A percentile compares a stretch with the other conserved stretches of the same genome.
Conservation (phyloP, 2,113 vertebrate genomes). For the Macrotus californicus region DNA sequence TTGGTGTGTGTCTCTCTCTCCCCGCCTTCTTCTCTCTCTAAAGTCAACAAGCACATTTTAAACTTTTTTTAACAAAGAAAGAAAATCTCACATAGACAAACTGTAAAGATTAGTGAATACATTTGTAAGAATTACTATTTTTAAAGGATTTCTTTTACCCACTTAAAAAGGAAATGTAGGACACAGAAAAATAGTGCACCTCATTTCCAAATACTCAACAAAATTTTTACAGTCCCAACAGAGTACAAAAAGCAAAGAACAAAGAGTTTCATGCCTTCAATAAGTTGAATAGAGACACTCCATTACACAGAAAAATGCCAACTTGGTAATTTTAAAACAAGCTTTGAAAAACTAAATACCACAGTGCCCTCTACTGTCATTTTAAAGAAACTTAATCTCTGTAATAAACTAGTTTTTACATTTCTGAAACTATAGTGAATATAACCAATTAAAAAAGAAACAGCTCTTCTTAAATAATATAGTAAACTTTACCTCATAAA, state of each 20-base stretch:
- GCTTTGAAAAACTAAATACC: constrained; percentile 35
- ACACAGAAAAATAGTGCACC: neutral
- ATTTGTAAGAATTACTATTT: constrained; percentile 21
- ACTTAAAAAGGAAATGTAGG: neutral
- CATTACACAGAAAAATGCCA: constrained; percentile 48
- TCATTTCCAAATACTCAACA: constrained; percentile 28
- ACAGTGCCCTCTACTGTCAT: constrained; percentile 75
- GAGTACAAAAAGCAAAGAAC: constrained; percentile 35
- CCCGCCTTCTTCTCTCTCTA: too few species aligned
- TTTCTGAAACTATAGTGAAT: neutral
- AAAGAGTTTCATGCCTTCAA: neutral
- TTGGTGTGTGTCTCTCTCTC: too few species aligned
- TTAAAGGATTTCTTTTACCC: constrained; percentile 36
- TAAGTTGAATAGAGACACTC: neutral
- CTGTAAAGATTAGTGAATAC: constrained; percentile 36
- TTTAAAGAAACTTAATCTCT: constrained; percentile 30
- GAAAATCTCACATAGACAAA: constrained; percentile 26
- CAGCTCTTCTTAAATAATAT: neutral
- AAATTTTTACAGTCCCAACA: neutral
- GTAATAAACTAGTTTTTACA: constrained; percentile 1
- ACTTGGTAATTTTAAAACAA: constrained; percentile 39
- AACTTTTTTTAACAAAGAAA: neutral
- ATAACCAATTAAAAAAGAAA: constrained; percentile 27
- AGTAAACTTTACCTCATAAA: neutral
- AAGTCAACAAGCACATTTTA: too few species aligned